phyloP scores from a whole-genome alignment of 2,113 vertebrate genomes.

The Phocoena sinus region DNA sequence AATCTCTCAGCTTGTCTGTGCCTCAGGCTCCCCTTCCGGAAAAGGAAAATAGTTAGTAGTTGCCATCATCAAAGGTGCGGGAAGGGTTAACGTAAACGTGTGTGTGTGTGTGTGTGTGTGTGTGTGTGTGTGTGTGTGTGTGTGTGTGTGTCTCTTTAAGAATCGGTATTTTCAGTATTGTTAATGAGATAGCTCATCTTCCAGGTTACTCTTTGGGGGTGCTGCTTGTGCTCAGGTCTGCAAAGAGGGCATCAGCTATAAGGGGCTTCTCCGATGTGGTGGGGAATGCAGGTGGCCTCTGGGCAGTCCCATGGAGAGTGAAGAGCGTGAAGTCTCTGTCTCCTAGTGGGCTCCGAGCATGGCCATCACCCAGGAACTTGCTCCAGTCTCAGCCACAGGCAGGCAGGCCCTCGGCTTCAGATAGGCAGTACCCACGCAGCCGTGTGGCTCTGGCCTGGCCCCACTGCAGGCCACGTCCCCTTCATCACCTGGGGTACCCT shows the following conservation, averaged over 20 bases:
- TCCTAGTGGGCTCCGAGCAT: not conserved
- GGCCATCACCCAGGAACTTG: not conserved
- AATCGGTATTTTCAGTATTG: not conserved
- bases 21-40: not conserved
- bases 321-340: not conserved
- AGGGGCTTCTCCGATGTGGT: not conserved
- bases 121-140: no score
- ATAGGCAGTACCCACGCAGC: not conserved
- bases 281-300: not conserved
- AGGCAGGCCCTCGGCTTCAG: not conserved
- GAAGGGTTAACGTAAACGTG: no score
- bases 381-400: not conserved
- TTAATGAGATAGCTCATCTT: not conserved
- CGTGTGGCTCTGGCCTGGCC: not conserved
- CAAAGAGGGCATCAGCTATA: not conserved
- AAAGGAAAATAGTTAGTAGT: not conserved
- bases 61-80: accelerated
- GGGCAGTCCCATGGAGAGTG: not conserved
- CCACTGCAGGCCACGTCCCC: not conserved
- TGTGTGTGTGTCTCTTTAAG: not conserved
- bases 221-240: not conserved
- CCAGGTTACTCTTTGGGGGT: not conserved
- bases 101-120: accelerated
- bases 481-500: not conserved
- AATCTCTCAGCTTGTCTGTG: no score